Evolutionary conservation across 1,140 invertebrate species (phyloP), one percentile per base, ranked within the genome.

Genomic region (Drosophila nigrodunni): DNA sequence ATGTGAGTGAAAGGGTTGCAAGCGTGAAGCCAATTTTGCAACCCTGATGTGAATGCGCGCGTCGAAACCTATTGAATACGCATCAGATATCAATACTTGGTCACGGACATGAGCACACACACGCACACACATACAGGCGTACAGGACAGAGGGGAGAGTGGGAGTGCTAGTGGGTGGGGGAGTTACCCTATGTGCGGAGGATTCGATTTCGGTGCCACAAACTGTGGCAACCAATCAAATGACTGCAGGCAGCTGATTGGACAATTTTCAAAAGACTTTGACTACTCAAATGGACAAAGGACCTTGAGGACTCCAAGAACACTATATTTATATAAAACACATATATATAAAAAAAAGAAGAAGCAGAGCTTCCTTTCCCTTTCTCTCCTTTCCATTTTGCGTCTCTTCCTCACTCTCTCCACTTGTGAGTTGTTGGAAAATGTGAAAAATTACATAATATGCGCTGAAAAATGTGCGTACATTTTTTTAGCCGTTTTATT

Each of bases 381-480:
- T 30, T 30, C 25, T 30, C 25, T 30, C 3, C 25, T 30, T 5
- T 2, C 25, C 25, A 30, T 6, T 30, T 6, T 6, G 25, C 25
- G 4, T 30, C 25, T 30, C 25, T 30, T 30, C 6, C 3, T 30
- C 25, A 0, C 25, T 30, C 25, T 30, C 25, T 30, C 25, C 6
- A 30, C 25, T 30, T 70, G 15, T 41, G 58, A 60, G 77, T 77
- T 72, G 52, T 85, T 67, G 52, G 67, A 78, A 85, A 80, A 83
- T 85, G 82, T 89, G 74, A 89, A 88, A 88, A 88, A 88, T 88
- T 85, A 89, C 85, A 88, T 88, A 88, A 88, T 88, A 88, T 88
- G 85, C 85, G 71, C 69, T 88, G 85, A 88, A 85, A 88, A 88
- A 88, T 88, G 85, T 88, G 85, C 85, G 80, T 89, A 76, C 80